Evolutionary conservation across 2,888 invertebrate genomes (phyloP).

Genomic region (Idaea dimidiata): DNA sequence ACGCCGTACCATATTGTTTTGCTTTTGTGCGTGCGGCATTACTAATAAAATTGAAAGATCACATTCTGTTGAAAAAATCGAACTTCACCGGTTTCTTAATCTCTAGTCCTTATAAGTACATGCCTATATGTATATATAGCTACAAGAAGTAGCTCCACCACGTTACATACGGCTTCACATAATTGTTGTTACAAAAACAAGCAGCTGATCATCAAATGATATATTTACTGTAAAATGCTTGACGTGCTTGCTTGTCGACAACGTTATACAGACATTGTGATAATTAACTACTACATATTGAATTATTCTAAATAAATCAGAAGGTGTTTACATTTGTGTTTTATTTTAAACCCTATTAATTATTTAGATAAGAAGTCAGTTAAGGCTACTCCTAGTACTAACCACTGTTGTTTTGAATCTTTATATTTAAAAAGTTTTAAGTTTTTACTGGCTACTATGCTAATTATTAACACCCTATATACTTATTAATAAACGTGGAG

Average conservation of each 20-base stretch:
- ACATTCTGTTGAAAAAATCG: no score
- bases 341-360: slow-evolving; percentile 27
- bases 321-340: slow-evolving; percentile 55
- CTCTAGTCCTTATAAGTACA: slow-evolving; percentile 6
- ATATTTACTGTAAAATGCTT: slow-evolving; percentile 50
- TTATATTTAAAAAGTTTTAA: no score
- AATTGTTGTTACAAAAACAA: slow-evolving; percentile 20
- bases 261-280: slow-evolving; percentile 73
- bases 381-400: no score
- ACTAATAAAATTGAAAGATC: no score
- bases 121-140: slow-evolving; percentile 5
- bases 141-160: neutral
- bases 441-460: no score
- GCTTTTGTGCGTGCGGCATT: no score
- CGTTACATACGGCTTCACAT: neutral
- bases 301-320: slow-evolving; percentile 73
- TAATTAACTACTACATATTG: slow-evolving; percentile 60
- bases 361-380: neutral
- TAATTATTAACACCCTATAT: no score
- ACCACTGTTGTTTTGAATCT: no score
- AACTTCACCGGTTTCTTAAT: neutral
- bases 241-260: slow-evolving; percentile 69
- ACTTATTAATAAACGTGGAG: no score
- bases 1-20: no score
- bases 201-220: slow-evolving; percentile 37